Conservation (phyloP, 2,888 invertebrate species). For the Aspidiotus destructor region DNA sequence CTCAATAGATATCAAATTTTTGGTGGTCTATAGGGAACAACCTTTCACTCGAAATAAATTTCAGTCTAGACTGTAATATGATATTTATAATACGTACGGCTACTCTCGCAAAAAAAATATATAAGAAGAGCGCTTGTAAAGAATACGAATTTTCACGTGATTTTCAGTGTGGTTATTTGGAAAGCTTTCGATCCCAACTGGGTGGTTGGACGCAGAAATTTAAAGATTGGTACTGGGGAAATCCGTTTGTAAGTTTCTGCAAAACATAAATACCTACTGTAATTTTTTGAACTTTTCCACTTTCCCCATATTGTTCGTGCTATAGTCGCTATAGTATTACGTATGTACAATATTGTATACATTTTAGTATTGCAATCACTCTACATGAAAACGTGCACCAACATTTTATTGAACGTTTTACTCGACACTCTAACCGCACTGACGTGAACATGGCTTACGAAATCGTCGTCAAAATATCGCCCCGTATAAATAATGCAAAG, state of each 20-base stretch:
- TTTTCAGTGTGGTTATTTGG: constrained; percentile 82
- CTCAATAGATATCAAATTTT: too few species aligned
- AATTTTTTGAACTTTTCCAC: constrained; percentile 26
- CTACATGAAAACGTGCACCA: too few species aligned
- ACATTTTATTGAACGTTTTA: too few species aligned
- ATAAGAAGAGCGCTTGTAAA: background rate
- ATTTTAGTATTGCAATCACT: too few species aligned
- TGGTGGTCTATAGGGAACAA: too few species aligned
- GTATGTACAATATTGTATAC: too few species aligned
- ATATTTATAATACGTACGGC: background rate
- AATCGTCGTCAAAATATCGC: too few species aligned
- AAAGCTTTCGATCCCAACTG: constrained; percentile 87
- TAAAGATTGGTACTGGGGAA: constrained; percentile 95
- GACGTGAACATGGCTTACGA: too few species aligned
- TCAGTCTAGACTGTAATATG: background rate
- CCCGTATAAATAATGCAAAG: too few species aligned
- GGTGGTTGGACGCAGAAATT: constrained; percentile 94
- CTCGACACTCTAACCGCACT: too few species aligned
- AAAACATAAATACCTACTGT: constrained; percentile 9
- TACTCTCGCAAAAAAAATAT: too few species aligned
- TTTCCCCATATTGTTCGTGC: constrained; percentile 11
- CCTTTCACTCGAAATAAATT: too few species aligned
- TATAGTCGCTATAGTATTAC: constrained; percentile 1
- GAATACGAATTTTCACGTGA: constrained; percentile 32
- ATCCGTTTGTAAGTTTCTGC: constrained; percentile 80